These are phyloP conservation scores for Axinella damicornis DNA, from an alignment of 37 sponge, comb jelly and placozoan species.

Conservation along the genomic window DNA sequence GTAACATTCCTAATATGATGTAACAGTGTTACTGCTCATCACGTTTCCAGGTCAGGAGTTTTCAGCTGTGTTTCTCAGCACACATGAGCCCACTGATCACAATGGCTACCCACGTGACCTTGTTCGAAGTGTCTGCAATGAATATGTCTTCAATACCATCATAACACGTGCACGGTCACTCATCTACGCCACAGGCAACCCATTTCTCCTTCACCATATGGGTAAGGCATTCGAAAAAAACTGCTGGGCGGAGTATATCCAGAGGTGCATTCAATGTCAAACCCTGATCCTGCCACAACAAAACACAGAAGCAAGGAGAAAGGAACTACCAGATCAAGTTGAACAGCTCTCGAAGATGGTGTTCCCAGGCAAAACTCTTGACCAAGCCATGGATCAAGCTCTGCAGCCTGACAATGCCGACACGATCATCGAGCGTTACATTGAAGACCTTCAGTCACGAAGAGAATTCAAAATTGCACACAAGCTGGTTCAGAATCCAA, in stretches of 20 bases:
- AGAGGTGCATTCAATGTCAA: slow-evolving; percentile 40
- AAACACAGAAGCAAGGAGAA: too few species aligned
- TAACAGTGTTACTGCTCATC: too few species aligned
- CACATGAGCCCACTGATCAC: slow-evolving; percentile 45
- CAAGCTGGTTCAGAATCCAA: slow-evolving; percentile 12
- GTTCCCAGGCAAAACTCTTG: slow-evolving; percentile 7
- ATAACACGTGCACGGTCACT: slow-evolving; percentile 58
- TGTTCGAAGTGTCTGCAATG: slow-evolving; percentile 42
- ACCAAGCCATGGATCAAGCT: not conserved
- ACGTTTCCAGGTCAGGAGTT: slow-evolving; percentile 45
- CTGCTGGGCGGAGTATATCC: slow-evolving; percentile 57
- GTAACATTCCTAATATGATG: too few species aligned
- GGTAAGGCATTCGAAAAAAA: not conserved
- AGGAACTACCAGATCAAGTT: not conserved
- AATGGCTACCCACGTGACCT: slow-evolving; percentile 18
- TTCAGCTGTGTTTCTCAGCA: slow-evolving; percentile 56
- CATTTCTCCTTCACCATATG: slow-evolving; percentile 37
- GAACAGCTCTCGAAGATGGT: not conserved
- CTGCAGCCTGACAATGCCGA: not conserved
- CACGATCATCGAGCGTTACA: slow-evolving; percentile 1
- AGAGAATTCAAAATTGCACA: not conserved
- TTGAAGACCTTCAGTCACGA: not conserved
- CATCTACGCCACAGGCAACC: slow-evolving; percentile 53
- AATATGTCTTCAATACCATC: slow-evolving; percentile 68
- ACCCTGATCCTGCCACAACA: slow-evolving; percentile 9